Evolutionary conservation across 2,797 vertebrate genomes (phyloP).

Genomic region (Rhinoraja longicauda): DNA sequence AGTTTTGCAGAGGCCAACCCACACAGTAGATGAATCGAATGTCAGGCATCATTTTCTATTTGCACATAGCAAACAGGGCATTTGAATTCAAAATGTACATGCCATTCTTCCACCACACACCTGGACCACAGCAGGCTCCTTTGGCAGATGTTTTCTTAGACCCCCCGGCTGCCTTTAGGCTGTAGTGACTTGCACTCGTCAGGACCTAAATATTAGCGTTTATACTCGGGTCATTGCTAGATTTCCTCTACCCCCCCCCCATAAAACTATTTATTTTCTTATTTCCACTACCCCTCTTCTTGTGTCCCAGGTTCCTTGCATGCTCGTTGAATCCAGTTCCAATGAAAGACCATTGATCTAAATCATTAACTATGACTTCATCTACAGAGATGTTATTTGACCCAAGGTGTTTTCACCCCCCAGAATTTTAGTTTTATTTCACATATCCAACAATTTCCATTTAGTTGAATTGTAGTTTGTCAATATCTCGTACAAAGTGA

Average conservation of each 20-base stretch:
- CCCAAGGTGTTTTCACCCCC: not conserved
- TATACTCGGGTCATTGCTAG: not conserved
- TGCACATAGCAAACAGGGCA: not conserved
- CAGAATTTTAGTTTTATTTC: not conserved
- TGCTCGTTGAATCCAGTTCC: not conserved
- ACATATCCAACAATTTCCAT: not conserved
- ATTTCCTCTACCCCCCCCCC: not conserved
- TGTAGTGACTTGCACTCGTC: not conserved
- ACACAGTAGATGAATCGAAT: too few relatives aligned
- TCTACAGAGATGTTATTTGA: not conserved
- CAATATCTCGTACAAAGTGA: too few relatives aligned
- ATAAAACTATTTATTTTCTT: not conserved
- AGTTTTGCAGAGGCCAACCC: too few relatives aligned
- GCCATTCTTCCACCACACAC: not conserved
- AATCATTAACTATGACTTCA: too few relatives aligned
- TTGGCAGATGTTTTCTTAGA: not conserved
- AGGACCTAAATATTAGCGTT: not conserved
- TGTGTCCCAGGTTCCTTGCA: not conserved
- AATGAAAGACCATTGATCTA: not conserved
- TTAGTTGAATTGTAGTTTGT: not conserved
- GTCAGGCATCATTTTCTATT: not conserved
- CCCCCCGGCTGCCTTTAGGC: not conserved
- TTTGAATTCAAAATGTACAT: not conserved
- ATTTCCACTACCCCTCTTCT: not conserved
- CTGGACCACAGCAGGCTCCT: not conserved